These are phyloP conservation scores for Geophilus truncorum DNA, from an alignment of 2,888 invertebrate genomes.

Conservation along the genomic window DNA sequence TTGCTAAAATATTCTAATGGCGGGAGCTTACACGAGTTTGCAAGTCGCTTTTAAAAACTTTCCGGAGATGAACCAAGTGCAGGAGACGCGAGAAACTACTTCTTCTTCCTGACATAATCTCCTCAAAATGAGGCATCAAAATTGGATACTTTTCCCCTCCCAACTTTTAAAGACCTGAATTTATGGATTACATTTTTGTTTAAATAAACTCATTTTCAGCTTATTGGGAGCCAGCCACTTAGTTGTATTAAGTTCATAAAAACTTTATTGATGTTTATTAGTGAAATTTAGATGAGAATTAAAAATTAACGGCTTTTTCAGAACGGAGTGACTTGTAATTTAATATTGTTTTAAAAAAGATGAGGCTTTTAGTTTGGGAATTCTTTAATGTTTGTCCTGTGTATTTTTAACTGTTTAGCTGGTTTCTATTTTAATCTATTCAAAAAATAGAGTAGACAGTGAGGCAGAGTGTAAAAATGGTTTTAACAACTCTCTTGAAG, in stretches of 20 bases:
- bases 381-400: background rate
- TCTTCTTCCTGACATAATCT: conserved; percentile 8
- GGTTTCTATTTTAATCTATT: background rate
- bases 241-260: background rate
- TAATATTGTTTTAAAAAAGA: background rate
- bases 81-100: background rate
- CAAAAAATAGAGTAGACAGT: background rate
- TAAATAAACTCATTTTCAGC: background rate
- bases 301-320: no score
- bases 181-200: background rate
- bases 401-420: background rate
- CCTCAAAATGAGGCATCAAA: conserved; percentile 3
- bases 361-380: background rate
- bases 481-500: no score
- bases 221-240: background rate
- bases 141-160: background rate
- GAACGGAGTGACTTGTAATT: background rate
- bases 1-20: conserved; percentile 6
- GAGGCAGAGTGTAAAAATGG: no score
- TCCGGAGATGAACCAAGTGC: background rate
- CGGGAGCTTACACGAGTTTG: background rate
- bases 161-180: background rate
- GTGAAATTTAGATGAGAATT: background rate
- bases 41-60: conserved; percentile 6
- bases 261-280: background rate